A percentile compares a stretch with the other conserved stretches of the same genome.
These are phyloP conservation scores for Corvus moneduloides DNA, from an alignment of 2,113 vertebrate genomes.

Conservation along the genomic window DNA sequence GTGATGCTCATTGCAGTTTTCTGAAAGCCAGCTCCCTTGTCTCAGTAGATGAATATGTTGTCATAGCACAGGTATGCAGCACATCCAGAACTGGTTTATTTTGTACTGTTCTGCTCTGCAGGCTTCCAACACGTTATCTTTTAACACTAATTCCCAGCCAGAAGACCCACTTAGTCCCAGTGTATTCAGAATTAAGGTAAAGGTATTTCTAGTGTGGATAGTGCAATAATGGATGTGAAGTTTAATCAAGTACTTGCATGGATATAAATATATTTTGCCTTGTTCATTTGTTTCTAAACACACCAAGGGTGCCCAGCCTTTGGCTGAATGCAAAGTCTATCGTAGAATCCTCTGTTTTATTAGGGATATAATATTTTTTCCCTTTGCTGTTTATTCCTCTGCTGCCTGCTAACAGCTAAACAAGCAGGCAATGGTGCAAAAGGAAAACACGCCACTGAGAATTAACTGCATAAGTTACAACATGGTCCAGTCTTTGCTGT, in stretches of 20 bases:
- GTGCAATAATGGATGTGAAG: not conserved
- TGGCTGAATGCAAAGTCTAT: not conserved
- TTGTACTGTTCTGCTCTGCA: not conserved
- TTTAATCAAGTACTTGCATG: not conserved
- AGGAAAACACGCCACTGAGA: not conserved
- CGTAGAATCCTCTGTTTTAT: not conserved
- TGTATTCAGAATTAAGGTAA: not conserved
- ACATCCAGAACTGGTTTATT: not conserved
- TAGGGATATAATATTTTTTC: not conserved
- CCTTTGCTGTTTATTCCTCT: not conserved
- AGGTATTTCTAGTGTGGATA: not conserved
- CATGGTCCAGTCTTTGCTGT: not conserved
- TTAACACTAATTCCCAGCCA: not conserved
- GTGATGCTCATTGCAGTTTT: constrained; percentile 19
- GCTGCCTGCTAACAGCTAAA: not conserved
- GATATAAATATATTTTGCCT: not conserved
- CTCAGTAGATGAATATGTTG: not conserved
- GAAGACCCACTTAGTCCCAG: not conserved
- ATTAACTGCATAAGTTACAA: not conserved
- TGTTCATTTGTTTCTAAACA: not conserved
- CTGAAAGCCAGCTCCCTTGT: constrained; percentile 9
- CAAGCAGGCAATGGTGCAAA: not conserved
- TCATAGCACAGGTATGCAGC: not conserved
- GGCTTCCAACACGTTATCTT: not conserved
- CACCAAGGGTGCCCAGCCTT: not conserved